phyloP scores from a whole-genome alignment of 2,113 vertebrate genomes.

The Phylloscopus trochiloides region DNA sequence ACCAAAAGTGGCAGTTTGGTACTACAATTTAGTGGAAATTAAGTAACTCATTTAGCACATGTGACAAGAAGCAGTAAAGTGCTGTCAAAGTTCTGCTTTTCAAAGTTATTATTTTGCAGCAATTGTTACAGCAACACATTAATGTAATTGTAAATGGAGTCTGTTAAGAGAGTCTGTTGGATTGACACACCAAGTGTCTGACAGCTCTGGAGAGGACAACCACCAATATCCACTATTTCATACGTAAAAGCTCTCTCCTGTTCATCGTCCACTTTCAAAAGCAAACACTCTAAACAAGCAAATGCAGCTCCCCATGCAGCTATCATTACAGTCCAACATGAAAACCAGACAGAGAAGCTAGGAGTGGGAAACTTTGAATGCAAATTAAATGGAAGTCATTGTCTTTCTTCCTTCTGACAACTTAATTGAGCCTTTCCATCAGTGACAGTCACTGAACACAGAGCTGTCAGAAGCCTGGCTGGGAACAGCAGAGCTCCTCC shows the following conservation, averaged over 20 bases:
- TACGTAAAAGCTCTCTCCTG: background rate
- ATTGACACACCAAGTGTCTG: background rate
- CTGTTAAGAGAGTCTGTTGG: background rate
- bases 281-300: background rate
- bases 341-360: background rate
- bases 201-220: background rate
- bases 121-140: background rate
- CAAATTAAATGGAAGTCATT: constrained; percentile 47
- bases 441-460: constrained; percentile 57
- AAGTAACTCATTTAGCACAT: background rate
- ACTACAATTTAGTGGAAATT: background rate
- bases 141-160: background rate
- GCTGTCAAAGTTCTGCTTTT: background rate
- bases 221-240: background rate
- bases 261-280: background rate
- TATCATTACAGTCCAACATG: background rate
- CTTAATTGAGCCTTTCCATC: constrained; percentile 70
- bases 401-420: constrained; percentile 63
- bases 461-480: background rate
- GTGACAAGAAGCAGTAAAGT: background rate
- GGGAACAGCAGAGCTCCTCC: background rate
- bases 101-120: background rate
- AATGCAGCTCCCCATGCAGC: background rate
- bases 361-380: background rate
- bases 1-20: background rate